phyloP scores from a whole-genome alignment of 2,797 vertebrate genomes.

The Zonotrichia albicollis region DNA sequence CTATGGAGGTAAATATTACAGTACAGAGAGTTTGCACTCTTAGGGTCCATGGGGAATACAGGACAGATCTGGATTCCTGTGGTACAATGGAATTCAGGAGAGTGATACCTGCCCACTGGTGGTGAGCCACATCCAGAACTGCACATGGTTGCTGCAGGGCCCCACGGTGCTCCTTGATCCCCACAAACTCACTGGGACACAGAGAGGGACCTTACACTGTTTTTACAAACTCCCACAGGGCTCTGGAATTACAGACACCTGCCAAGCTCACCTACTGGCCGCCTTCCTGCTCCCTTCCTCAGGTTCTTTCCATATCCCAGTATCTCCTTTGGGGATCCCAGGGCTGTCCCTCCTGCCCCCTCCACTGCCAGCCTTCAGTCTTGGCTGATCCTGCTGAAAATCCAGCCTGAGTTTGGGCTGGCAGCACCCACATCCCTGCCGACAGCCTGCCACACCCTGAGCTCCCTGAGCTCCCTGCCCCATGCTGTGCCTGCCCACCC shows the following conservation, averaged over 20 bases:
- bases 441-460: neutral
- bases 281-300: neutral
- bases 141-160: neutral
- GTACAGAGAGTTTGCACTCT: neutral
- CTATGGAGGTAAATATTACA: neutral
- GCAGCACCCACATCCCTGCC: rapidly evolving
- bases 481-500: neutral
- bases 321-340: neutral
- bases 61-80: neutral
- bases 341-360: neutral
- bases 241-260: neutral
- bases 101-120: neutral
- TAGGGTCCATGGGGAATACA: neutral
- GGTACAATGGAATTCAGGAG: rapidly evolving
- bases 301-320: neutral
- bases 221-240: neutral
- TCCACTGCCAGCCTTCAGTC: neutral
- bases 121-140: neutral
- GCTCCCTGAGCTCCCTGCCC: neutral
- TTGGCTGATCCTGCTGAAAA: neutral
- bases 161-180: rapidly evolving
- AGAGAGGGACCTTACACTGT: neutral
- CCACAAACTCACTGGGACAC: neutral
- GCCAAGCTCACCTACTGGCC: neutral
- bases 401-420: neutral